A percentile compares a stretch with the other conserved stretches of the same genome.
Conservation (phyloP, 2,888 invertebrate species). For the Junonia oenone region DNA sequence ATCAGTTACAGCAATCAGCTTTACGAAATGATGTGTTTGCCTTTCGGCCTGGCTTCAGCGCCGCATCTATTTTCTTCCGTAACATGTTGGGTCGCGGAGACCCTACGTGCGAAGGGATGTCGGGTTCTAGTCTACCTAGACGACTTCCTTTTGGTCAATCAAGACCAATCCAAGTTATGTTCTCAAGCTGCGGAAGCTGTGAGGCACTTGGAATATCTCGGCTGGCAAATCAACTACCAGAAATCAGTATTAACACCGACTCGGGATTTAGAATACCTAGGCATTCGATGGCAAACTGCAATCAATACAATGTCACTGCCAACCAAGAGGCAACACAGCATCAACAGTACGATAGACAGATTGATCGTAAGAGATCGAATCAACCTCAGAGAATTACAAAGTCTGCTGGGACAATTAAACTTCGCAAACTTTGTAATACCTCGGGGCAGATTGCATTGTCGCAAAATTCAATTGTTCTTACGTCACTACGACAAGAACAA, state of each 20-base stretch:
- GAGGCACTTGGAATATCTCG: not conserved
- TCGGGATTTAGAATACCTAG: conserved; percentile 20
- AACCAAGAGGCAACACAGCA: not conserved
- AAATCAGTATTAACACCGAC: not conserved
- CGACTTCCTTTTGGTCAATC: not conserved
- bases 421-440: conserved; percentile 23
- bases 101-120: conserved; percentile 8
- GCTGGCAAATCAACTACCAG: not conserved
- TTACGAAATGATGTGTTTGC: no score
- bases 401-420: conserved; percentile 26
- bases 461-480: conserved; percentile 21
- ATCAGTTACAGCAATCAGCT: no score
- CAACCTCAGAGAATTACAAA: conserved; percentile 13
- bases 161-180: no score
- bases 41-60: no score
- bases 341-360: not conserved
- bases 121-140: conserved; percentile 12
- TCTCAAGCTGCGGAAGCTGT: not conserved
- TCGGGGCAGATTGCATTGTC: conserved; percentile 24
- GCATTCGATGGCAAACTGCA: conserved; percentile 18
- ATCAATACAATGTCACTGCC: not conserved
- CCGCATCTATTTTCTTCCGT: not conserved
- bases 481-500: not conserved
- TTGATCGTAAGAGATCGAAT: not conserved
- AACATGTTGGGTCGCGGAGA: conserved; percentile 18